Evolutionary conservation across 2,888 invertebrate species (phyloP), one percentile per base, ranked within the genome.

Genomic region (Mamestra brassicae): DNA sequence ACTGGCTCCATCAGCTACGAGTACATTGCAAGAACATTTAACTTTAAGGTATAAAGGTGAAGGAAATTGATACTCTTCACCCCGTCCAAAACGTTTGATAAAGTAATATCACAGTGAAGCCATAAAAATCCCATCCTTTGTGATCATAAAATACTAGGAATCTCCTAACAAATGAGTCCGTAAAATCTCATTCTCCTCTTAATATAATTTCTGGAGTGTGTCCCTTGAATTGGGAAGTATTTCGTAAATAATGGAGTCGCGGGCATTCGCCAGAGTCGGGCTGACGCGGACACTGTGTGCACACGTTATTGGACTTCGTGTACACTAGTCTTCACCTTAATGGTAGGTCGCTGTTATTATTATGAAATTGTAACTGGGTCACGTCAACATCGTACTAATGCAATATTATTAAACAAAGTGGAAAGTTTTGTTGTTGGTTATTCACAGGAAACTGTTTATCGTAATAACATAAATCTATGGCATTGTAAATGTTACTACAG

Each of bases 131-230:
- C 64, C 69, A 77, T 77, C 74, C 75, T 64, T 57, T 77, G 66
- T 76, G 73, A 76, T 76, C 81, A 74, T 88, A 81, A 85, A 87
- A 82, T 78, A 78, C 73, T 85, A 73, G 68, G 83, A 87, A 83
- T 87, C 78, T 85, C 76, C 84, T 83, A 85, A 85, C 83, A 89
- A 92, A 91, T 90, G 88, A 90, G 89, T 90, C 91, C 88, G 91
- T 90, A 91, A 92, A 92, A 90, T 90, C 91, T 89, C 90, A 91
- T 91, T 90, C 85, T 85, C 75, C 76, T 87, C 81, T 84, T 87
- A 89, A 89, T 86, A 89, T 89, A 89, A 89, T 92, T 88, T 88
- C 85, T 85, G 81, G 81, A 85, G 82, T 81, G 85, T 88, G 89
- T 87, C 89, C 85, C 90, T 86, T 78, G 85, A 88, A 90, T 89